These are phyloP conservation scores for Telmatochromis brachygnathus DNA, from an alignment of 2,113 vertebrate species.

Conservation along the genomic window DNA sequence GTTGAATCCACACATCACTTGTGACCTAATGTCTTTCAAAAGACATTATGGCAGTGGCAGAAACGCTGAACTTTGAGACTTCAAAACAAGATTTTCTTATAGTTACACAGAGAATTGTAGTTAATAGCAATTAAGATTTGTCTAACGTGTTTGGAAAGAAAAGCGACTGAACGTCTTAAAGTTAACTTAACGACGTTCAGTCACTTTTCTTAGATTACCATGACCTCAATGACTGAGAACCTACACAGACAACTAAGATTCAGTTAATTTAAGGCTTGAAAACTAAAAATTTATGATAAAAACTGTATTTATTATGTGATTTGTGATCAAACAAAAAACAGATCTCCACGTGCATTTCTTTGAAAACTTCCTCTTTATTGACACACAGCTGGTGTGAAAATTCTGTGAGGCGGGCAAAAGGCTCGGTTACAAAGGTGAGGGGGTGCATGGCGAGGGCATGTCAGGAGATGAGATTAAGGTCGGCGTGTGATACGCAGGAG, in stretches of 20 bases:
- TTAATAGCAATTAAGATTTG: not conserved
- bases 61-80: not conserved
- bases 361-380: not conserved
- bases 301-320: not conserved
- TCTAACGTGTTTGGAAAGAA: not conserved
- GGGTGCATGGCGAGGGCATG: not conserved
- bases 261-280: not conserved
- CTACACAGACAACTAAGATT: not conserved
- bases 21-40: not conserved
- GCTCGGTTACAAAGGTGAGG: not conserved
- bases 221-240: not conserved
- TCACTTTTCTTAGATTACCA: not conserved
- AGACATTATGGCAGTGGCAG: not conserved
- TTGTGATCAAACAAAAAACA: not conserved
- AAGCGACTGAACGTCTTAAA: fast-evolving
- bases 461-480: not conserved
- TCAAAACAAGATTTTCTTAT: not conserved
- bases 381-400: not conserved
- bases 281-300: not conserved
- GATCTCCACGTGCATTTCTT: not conserved
- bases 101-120: not conserved
- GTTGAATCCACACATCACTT: not conserved
- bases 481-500: not conserved
- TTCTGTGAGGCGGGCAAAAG: not conserved
- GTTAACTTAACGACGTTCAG: not conserved